These are phyloP conservation scores for Ornithoptera priamus DNA, from an alignment of 2,888 invertebrate genomes.

Conservation along the genomic window DNA sequence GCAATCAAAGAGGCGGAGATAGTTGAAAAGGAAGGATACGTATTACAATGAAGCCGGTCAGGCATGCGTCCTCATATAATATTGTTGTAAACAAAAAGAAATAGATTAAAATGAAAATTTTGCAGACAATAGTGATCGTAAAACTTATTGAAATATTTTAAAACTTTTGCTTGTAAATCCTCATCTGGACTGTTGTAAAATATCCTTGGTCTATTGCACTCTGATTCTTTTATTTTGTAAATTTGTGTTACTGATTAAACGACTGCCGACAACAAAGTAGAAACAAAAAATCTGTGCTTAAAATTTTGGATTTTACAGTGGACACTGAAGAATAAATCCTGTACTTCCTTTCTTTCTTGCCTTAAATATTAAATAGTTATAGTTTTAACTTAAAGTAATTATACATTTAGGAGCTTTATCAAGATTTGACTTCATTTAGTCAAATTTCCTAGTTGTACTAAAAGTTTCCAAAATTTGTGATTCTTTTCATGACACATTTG, in stretches of 20 bases:
- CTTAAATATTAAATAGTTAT: too few species aligned
- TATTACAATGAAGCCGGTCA: constrained; percentile 17
- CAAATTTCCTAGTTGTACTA: not conserved
- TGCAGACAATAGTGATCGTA: constrained; percentile 55
- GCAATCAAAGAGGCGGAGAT: constrained; percentile 10
- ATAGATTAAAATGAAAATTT: constrained; percentile 47
- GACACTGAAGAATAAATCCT: not conserved
- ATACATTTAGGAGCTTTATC: too few species aligned
- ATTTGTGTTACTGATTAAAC: constrained; percentile 49
- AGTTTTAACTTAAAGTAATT: too few species aligned
- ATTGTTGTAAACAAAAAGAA: constrained; percentile 47
- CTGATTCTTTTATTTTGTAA: constrained; percentile 49
- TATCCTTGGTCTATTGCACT: constrained; percentile 48
- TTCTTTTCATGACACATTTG: constrained; percentile 43
- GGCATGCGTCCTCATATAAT: not conserved
- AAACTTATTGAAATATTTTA: constrained; percentile 58
- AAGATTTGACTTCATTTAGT: not conserved
- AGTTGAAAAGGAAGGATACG: constrained; percentile 17
- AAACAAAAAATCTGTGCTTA: not conserved
- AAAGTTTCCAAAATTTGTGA: constrained; percentile 31
- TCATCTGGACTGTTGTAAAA: constrained; percentile 41
- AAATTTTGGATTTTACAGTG: not conserved
- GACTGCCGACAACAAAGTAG: constrained; percentile 47
- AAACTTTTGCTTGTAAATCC: constrained; percentile 47
- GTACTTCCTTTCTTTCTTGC: too few species aligned